Evolutionary conservation across 2,113 vertebrate species (phyloP), one percentile per base, ranked within the genome.

Genomic region (Notarius quadriscutis): DNA sequence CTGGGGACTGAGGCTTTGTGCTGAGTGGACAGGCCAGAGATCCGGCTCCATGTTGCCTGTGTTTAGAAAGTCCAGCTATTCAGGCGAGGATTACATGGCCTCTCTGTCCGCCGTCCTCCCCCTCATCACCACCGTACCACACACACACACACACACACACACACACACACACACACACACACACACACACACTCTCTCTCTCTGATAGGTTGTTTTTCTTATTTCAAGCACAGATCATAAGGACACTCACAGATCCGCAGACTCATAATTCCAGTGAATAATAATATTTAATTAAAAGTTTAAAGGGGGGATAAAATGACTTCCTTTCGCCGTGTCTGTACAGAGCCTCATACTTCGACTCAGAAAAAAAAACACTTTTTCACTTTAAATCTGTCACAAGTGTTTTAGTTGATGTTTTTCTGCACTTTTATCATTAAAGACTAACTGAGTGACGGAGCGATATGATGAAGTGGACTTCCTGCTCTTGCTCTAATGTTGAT

Each of bases 21-120:
- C 95, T 95, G 94, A 95, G 91, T 94, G 89, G 94, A 94, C 93
- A 92, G 91, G 89, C 90, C 88, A 89, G 85, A 91, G 90, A 94
- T 93, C 93, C 90, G 92, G 91, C 93, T 91, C 94, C 90, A 90
- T 90, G 84, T 89, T 90, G 92, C 92, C 91, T 87, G 88, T 87
- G 90, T 94, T 94, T 93, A 89, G 87, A 90, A 94, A 89, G 90
- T 93, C 92, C 80, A 81, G 91, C 91, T 86, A 91, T 93, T 93
- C 87, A 91, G 88, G 87, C 87, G 84, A 85, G 91, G 89, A 92
- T 94, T 92, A 90, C 86, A 86, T 87, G 84, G 88, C 88, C 79
- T 78, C 85, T 90, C 77, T 57, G 77, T 79, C 84, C 90, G 11
- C 89, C 81, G 72, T 51, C 86, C 87, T 2, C 50, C 88, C n/a